Percentiles rank a stretch among this genome's conserved stretches.
These are phyloP conservation scores for Napeogenes inachia DNA, from an alignment of 2,888 invertebrate genomes.

Conservation along the genomic window DNA sequence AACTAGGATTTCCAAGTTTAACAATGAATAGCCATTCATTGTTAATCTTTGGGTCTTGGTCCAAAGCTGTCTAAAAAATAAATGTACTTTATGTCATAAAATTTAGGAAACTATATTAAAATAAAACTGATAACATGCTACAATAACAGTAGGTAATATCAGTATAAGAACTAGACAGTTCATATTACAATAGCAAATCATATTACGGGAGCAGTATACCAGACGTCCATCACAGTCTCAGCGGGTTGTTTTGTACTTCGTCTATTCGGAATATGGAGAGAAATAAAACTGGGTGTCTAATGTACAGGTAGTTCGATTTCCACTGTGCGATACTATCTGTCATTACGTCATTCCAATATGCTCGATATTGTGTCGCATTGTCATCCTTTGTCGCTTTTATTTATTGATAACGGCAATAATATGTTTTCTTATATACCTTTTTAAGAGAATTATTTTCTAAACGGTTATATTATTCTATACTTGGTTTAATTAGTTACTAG, in stretches of 20 bases:
- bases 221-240: constrained; percentile 55
- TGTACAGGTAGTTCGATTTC: constrained; percentile 48
- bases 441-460: no score
- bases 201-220: background rate
- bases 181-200: constrained; percentile 20
- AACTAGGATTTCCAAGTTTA: no score
- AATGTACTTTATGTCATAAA: no score
- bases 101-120: no score
- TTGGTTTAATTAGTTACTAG: no score
- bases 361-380: constrained; percentile 44
- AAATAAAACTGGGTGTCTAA: constrained; percentile 48
- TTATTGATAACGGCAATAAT: constrained; percentile 35
- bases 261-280: constrained; percentile 54
- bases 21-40: no score
- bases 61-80: no score
- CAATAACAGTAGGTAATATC: background rate
- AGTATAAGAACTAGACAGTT: constrained; percentile 2
- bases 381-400: constrained; percentile 47
- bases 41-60: no score
- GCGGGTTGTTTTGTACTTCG: constrained; percentile 59
- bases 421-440: no score
- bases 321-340: constrained; percentile 47
- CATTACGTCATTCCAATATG: constrained; percentile 53
- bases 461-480: no score
- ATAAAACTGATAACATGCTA: no score